phyloP scores from a whole-genome alignment of 2,797 vertebrate genomes.

The Garrulus glandarius region DNA sequence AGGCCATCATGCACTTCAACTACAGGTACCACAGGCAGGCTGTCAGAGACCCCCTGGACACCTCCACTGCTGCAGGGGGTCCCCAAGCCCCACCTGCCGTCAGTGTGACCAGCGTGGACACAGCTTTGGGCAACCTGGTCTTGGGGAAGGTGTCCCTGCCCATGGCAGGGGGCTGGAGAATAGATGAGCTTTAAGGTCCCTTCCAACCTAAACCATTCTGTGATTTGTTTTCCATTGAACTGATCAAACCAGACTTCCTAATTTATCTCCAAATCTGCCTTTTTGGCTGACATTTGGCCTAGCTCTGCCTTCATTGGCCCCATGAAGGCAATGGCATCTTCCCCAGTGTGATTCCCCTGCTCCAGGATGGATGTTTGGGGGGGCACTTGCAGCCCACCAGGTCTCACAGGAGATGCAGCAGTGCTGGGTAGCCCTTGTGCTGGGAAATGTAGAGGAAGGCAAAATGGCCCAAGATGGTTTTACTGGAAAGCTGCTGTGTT shows the following conservation, averaged over 20 bases:
- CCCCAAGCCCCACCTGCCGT: background rate
- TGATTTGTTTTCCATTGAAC: background rate
- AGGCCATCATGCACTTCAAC: constrained; percentile 98
- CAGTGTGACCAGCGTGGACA: fast-evolving
- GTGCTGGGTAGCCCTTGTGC: background rate
- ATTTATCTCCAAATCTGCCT: background rate
- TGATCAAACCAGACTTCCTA: background rate
- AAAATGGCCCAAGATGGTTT: background rate
- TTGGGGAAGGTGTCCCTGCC: background rate
- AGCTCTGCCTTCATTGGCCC: background rate
- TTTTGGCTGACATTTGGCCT: background rate
- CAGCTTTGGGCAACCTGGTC: background rate
- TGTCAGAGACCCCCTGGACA: background rate
- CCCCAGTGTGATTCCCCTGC: background rate
- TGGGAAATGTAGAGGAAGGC: background rate
- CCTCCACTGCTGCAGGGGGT: background rate
- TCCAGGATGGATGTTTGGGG: background rate
- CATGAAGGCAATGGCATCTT: background rate
- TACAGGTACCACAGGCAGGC: constrained; percentile 83
- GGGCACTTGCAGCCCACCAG: background rate
- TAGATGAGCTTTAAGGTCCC: background rate
- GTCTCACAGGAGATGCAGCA: fast-evolving
- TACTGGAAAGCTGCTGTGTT: background rate
- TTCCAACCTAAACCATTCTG: background rate
- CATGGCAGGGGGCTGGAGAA: background rate